Evolutionary conservation across 2,797 vertebrate species (phyloP).

Genomic region (Phoebastria nigripes): DNA sequence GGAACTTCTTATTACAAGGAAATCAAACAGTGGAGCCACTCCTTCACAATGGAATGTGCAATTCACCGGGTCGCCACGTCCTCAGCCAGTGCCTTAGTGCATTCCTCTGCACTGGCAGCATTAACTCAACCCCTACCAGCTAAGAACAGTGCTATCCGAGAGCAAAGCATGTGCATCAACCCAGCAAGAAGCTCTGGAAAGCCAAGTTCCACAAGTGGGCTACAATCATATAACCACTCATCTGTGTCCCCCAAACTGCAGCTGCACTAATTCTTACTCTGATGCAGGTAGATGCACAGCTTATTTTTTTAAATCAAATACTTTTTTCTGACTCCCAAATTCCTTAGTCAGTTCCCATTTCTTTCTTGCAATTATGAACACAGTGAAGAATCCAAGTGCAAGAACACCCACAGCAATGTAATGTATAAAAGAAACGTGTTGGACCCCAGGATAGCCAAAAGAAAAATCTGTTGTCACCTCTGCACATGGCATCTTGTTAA

Average conservation of each 20-base stretch:
- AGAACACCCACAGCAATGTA: neutral
- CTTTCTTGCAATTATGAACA: neutral
- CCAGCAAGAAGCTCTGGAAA: neutral
- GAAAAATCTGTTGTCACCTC: neutral
- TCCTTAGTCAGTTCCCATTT: neutral
- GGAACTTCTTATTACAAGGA: neutral
- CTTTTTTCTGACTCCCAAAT: neutral
- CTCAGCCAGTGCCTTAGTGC: neutral
- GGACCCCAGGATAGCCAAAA: neutral
- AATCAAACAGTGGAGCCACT: neutral
- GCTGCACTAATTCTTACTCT: neutral
- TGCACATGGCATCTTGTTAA: neutral
- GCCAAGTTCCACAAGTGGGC: neutral
- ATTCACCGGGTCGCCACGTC: neutral
- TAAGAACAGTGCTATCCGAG: neutral
- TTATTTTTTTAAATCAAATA: neutral
- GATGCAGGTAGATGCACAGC: neutral
- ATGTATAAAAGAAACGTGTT: accelerated
- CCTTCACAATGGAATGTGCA: neutral
- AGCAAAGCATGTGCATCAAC: neutral
- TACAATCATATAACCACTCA: neutral
- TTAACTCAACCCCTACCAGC: neutral
- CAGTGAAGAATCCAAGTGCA: neutral
- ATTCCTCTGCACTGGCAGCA: neutral
- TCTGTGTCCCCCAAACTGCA: neutral